Percentiles rank a stretch among this genome's conserved stretches.
Evolutionary conservation across 2,797 vertebrate genomes (phyloP).

Genomic region (Aeoliscus strigatus): DNA sequence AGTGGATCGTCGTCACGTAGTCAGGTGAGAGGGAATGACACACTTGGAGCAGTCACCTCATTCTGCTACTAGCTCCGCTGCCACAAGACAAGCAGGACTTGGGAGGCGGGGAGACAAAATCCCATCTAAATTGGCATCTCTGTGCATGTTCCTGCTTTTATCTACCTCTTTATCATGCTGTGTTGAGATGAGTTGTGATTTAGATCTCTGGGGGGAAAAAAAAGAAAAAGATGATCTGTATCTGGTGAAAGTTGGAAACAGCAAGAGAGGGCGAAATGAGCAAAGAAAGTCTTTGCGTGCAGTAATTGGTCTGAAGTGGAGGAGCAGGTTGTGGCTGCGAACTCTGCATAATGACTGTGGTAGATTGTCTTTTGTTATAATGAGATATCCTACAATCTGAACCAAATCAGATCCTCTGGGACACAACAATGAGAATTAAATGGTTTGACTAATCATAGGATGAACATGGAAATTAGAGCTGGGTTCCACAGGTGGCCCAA

Average conservation of each 20-base stretch:
- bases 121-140: constrained; percentile 56
- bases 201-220: constrained; percentile 10
- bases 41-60: constrained; percentile 31
- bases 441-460: constrained; percentile 15
- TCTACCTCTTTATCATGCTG: constrained; percentile 27
- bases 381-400: constrained; percentile 40
- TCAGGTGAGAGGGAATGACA: constrained; percentile 32
- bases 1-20: too few species aligned
- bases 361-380: constrained; percentile 29
- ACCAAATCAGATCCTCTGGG: constrained; percentile 24
- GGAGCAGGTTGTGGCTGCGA: constrained; percentile 4
- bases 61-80: constrained; percentile 27
- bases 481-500: constrained; percentile 35
- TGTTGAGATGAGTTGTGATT: constrained; percentile 25
- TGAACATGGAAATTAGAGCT: constrained; percentile 40
- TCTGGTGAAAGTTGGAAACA: constrained; percentile 2
- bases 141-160: constrained; percentile 9
- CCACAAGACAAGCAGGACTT: constrained; percentile 40
- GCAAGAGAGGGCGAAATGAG: not conserved
- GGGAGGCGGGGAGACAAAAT: constrained; percentile 47
- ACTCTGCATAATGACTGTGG: constrained; percentile 15
- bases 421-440: constrained; percentile 40
- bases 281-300: constrained; percentile 1
- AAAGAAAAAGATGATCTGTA: constrained; percentile 2
- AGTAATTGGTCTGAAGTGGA: constrained; percentile 17